Evolutionary conservation across 1,140 invertebrate genomes (phyloP), one percentile per base, ranked within the genome.

Genomic region (Drosophila pseudoananassae): DNA sequence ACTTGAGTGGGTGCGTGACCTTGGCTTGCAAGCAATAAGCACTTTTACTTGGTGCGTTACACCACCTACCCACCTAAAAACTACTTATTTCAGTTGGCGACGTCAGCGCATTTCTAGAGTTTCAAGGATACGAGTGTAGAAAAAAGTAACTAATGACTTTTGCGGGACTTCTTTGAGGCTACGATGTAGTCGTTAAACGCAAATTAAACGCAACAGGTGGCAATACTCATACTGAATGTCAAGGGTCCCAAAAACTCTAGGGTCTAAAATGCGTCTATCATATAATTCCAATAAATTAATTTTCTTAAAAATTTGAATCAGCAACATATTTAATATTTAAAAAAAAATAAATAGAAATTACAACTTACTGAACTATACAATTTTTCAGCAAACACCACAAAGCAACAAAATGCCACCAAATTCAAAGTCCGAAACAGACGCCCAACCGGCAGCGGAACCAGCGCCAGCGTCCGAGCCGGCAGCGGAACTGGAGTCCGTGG

Each of bases 401-500:
- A 69, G 85, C 72, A 59, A 76, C 82, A 90, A 84, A 69, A 91
- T 91, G 90, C 81, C 90, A 65, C 90, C 90, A 91, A 91, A 91
- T 69, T 51, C 81, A 56, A 88, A 81, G 70, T 63, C 77, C 66
- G 78, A 89, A 72, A 23, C 77, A 63, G 71, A 75, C 45, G 57
- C 78, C 51, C 84, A 78, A 52, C 54, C 77, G 75, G 78, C 85
- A 53, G 54, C 63, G 50, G 81, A 84, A 43, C 63, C 82, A 56
- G 89, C 90, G 74, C 78, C 84, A 46, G 78, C 78, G 78, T 76
- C 73, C 59, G 83, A 88, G 49, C 53, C 83, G 36, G 52, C 78
- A 20, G 29, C 76, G 10, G 79, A 80, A 6, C 27, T 87, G 56
- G 90, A 91, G 56, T 36, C 78, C 61, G 76, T 61, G 47, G 73